A percentile compares a stretch with the other conserved stretches of the same genome.
phyloP scores from a whole-genome alignment of 2,797 vertebrate genomes.

The Neoniphon sammara region DNA sequence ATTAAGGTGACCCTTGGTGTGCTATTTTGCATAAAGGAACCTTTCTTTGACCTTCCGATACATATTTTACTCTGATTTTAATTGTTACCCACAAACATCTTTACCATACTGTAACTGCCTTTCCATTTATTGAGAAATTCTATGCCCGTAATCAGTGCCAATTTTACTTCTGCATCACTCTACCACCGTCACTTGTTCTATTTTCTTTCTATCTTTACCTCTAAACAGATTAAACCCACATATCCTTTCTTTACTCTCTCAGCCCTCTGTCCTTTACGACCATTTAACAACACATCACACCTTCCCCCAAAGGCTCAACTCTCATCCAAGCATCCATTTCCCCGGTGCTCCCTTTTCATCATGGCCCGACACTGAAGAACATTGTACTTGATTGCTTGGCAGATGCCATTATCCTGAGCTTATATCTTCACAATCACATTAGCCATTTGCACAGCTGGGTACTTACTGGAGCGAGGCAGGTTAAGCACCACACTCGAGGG shows the following conservation, averaged over 20 bases:
- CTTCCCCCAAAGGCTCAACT: constrained; percentile 54
- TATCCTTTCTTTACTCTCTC: constrained; percentile 40
- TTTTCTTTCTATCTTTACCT: constrained; percentile 36
- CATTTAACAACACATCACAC: constrained; percentile 61
- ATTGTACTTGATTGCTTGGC: constrained; percentile 80
- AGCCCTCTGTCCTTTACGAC: constrained; percentile 59
- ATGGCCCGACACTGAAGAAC: constrained; percentile 66
- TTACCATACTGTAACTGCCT: background rate
- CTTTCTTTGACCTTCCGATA: constrained; percentile 10
- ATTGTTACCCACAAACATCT: background rate
- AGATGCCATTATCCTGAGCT: constrained; percentile 81
- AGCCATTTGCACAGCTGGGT: constrained; percentile 80
- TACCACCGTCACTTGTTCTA: background rate
- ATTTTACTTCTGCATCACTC: constrained; percentile 31
- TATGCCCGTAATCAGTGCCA: constrained; percentile 38
- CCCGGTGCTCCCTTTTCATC: constrained; percentile 66
- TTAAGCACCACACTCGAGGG: constrained; percentile 77
- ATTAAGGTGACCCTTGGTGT: constrained; percentile 36
- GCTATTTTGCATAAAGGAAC: constrained; percentile 6
- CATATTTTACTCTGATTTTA: background rate
- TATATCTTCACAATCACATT: constrained; percentile 82
- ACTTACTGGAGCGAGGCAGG: constrained; percentile 77
- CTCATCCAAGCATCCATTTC: constrained; percentile 58
- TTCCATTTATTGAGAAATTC: constrained; percentile 33
- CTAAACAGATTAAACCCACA: constrained; percentile 59